These are phyloP conservation scores for Eilema caniola DNA, from an alignment of 2,888 invertebrate genomes.

Conservation along the genomic window DNA sequence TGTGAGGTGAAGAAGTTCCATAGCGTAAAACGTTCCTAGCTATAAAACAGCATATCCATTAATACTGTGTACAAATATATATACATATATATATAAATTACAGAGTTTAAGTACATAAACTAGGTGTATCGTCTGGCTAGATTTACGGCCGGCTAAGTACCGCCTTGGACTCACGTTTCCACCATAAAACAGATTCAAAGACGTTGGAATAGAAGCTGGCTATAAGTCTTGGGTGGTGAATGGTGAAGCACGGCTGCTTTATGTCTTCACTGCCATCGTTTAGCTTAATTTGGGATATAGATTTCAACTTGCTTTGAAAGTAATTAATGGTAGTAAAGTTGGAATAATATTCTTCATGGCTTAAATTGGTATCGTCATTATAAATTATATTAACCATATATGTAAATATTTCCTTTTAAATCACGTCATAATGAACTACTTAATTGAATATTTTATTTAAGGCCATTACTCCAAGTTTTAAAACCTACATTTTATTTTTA, in stretches of 20 bases:
- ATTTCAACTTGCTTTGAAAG: constrained; percentile 13
- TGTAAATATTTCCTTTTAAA: no score
- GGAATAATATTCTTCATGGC: not conserved
- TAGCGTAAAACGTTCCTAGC: not conserved
- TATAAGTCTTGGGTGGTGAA: constrained; percentile 46
- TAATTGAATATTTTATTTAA: no score
- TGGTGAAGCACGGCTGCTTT: constrained; percentile 41
- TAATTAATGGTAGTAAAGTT: not conserved
- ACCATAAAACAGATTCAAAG: constrained; percentile 79
- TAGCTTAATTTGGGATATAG: constrained; percentile 13
- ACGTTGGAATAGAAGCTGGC: constrained; percentile 40
- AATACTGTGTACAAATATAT: constrained; percentile 16
- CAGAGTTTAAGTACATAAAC: constrained; percentile 45
- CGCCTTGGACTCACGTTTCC: constrained; percentile 73
- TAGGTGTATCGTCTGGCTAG: constrained; percentile 54
- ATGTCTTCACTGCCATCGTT: constrained; percentile 46
- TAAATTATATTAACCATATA: no score
- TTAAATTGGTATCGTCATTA: no score
- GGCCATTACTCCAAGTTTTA: no score
- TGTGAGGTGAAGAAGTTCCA: not conserved
- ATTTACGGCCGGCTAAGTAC: constrained; percentile 72
- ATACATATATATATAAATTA: constrained; percentile 18
- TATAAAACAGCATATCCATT: constrained; percentile 17
- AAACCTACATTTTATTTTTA: no score
- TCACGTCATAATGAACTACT: no score